Conservation (phyloP, 2,113 vertebrate species). For the Zosterops borbonicus region DNA sequence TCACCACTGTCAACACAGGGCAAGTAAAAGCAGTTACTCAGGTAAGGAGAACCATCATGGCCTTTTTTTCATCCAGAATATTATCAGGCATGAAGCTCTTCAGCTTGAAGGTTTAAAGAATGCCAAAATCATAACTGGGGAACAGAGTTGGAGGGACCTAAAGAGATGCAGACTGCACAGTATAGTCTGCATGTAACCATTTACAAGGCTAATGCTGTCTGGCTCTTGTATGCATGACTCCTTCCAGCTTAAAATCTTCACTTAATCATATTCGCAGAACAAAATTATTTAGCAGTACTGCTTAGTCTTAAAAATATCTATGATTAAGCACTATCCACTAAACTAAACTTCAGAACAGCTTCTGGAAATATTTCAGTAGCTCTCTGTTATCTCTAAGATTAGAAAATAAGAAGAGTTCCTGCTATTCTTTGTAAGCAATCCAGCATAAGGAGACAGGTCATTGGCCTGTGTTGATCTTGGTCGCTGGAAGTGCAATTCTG, state of each 20-base stretch:
- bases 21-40: slow-evolving; percentile 90
- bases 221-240: background rate
- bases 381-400: background rate
- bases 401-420: background rate
- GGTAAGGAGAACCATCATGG: slow-evolving; percentile 31
- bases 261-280: background rate
- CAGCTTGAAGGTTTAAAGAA: background rate
- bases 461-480: background rate
- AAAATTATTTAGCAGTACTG: background rate
- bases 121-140: background rate
- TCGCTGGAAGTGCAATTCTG: background rate
- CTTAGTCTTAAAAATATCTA: background rate
- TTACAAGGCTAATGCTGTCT: background rate
- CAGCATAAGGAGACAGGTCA: background rate
- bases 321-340: background rate
- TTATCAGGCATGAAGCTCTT: background rate
- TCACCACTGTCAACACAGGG: slow-evolving; percentile 82
- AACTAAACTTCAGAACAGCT: background rate
- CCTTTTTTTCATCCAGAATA: background rate
- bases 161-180: background rate
- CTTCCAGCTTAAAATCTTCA: background rate
- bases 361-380: background rate
- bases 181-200: background rate
- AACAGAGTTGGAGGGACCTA: background rate
- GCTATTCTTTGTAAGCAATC: background rate